phyloP scores from a whole-genome alignment of 2,113 vertebrate genomes.

The Lepus timidus region DNA sequence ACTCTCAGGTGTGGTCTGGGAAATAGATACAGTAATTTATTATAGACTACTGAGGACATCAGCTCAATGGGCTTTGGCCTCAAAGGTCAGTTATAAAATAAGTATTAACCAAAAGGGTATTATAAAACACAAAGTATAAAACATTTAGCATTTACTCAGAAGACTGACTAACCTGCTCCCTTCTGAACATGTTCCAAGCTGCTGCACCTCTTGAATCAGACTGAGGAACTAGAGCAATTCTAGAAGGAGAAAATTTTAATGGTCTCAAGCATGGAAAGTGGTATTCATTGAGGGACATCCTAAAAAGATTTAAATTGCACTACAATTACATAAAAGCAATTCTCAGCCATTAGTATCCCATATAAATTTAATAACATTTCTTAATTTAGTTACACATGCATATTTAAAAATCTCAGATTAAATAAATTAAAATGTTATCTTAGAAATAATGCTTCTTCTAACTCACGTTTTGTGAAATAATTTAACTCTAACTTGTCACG shows the following conservation, averaged over 20 bases:
- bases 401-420: constrained; percentile 75
- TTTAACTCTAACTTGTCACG: neutral
- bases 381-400: constrained; percentile 62
- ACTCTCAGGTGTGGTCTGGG: neutral
- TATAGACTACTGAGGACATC: neutral
- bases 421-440: constrained; percentile 72
- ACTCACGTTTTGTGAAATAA: constrained; percentile 25
- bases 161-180: neutral
- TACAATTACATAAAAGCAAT: constrained; percentile 22
- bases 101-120: constrained; percentile 48
- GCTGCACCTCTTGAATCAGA: neutral
- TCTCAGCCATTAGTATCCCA: constrained; percentile 61
- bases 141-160: constrained; percentile 38
- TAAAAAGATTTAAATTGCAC: constrained; percentile 53
- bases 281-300: constrained; percentile 4
- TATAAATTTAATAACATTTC: constrained; percentile 66
- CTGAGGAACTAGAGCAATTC: neutral
- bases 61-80: neutral
- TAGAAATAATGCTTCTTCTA: constrained; percentile 62
- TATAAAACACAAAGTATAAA: constrained; percentile 49
- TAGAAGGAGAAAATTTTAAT: neutral
- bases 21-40: constrained; percentile 54
- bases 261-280: neutral
- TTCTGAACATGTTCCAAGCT: neutral
- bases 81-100: constrained; percentile 57